Evolutionary conservation across 1,140 invertebrate genomes (phyloP).

Genomic region (Sycobia sp.): DNA sequence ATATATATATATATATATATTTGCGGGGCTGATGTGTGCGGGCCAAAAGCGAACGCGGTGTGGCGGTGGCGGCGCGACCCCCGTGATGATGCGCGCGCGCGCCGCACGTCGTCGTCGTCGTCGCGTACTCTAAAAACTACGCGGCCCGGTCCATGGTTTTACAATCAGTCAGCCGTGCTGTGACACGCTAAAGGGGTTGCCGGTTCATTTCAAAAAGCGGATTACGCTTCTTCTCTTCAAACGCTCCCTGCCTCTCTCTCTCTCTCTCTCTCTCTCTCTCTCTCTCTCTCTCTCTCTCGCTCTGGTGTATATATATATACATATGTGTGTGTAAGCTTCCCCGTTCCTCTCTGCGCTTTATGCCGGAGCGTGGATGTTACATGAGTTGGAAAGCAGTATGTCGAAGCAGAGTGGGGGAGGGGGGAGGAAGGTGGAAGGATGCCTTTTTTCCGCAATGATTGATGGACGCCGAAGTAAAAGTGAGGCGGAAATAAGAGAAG

Average conservation of each 20-base stretch:
- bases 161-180: slow-evolving; percentile 63
- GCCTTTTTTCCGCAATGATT: slow-evolving; percentile 3
- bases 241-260: slow-evolving; percentile 35
- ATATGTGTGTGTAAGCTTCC: too few relatives aligned
- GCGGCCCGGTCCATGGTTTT: slow-evolving; percentile 62
- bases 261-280: slow-evolving; percentile 36
- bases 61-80: not conserved
- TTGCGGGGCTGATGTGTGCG: too few relatives aligned
- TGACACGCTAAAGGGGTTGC: slow-evolving; percentile 58
- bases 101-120: not conserved
- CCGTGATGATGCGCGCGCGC: not conserved
- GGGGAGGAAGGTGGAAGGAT: too few relatives aligned
- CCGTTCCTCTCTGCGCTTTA: too few relatives aligned
- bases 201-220: slow-evolving; percentile 55
- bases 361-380: too few relatives aligned
- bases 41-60: too few relatives aligned
- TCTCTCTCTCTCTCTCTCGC: too few relatives aligned
- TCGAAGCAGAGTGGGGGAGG: not conserved
- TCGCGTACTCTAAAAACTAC: slow-evolving; percentile 47
- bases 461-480: not conserved
- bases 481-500: too few relatives aligned
- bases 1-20: too few relatives aligned
- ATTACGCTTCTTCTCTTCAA: slow-evolving; percentile 47
- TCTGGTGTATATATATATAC: too few relatives aligned
- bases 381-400: too few relatives aligned